A percentile compares a stretch with the other conserved stretches of the same genome.
Evolutionary conservation across 1,140 invertebrate species (phyloP).

Genomic region (Aphis craccivora): DNA sequence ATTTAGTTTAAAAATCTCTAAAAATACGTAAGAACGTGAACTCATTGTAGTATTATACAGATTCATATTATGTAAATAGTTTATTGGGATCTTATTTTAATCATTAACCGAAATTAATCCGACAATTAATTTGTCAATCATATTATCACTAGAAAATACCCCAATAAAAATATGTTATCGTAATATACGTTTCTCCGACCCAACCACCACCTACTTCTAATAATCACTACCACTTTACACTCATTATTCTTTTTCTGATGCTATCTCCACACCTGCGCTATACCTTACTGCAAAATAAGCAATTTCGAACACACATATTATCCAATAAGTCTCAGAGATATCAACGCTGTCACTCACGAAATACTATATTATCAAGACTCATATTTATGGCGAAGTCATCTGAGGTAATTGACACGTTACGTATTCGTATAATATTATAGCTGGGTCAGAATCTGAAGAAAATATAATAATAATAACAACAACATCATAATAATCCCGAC

Average conservation of each 20-base stretch:
- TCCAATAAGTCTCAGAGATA: not conserved
- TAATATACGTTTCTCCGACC: not conserved
- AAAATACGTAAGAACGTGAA: not conserved
- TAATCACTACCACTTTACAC: not conserved
- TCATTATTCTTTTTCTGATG: not conserved
- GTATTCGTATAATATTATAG: not conserved
- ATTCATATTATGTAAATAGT: not conserved
- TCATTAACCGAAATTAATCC: not conserved
- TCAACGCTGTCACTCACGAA: not conserved
- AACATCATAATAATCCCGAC: not conserved
- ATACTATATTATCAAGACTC: not conserved
- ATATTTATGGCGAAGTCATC: slow-evolving; percentile 41
- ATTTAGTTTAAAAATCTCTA: not conserved
- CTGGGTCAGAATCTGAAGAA: not conserved
- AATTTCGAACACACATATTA: not conserved
- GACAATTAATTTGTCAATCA: not conserved
- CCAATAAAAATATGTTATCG: not conserved
- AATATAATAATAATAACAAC: not conserved
- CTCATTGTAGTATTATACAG: too few species aligned
- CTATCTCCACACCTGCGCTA: not conserved
- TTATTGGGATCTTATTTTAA: not conserved
- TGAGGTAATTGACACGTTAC: slow-evolving; percentile 24
- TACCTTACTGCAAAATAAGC: not conserved
- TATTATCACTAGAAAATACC: not conserved
- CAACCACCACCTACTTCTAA: too few species aligned